Base-by-base conservation (phyloP, 2,888 invertebrate genomes). In the Boloria euphrosyne region DNA sequence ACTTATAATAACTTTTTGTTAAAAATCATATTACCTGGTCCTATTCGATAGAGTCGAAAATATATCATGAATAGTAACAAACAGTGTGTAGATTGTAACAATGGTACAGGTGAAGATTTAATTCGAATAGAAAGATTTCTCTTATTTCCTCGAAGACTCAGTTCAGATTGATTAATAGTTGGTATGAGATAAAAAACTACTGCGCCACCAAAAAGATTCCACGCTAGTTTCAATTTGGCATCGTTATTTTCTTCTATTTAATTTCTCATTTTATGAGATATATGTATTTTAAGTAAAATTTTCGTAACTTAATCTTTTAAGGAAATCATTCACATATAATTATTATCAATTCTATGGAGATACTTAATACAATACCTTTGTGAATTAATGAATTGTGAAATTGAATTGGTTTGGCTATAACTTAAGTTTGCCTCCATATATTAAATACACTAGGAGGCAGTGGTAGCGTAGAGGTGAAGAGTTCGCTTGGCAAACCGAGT, bases 71-170 rank as follows among this genome's bases (percentile, higher is more conserved):
- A 1, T 10, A 7, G 27, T 27, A 27, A 3, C 13, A 53, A 53
- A 3, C 31, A n/a, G 3, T 3, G n/a, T 13, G 17, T 18, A 13
- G 22, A 13, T n/a, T n/a, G 22, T 57, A 44, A 46, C 46, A 57
- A 46, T 27, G 44, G 22, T 27, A 57, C 7, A 55, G 10, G 22
- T 52, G 78, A 81, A 81, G 81, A 82, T 86, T 86, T 85, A 86
- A 87, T 86, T 85, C 84, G 67, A 81, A 81, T 80, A 81, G 83
- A 81, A 83, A 86, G 76, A 86, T 85, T 85, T 80, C 82, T 83
- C 82, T 83, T 84, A 81, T 86, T 86, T 79, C 76, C 77, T 53
- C 43, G 57, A 67, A 50, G 62, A 62, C 75, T 73, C 74, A 75
- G 72, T 74, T 71, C 69, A 69, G 74, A 62, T 53, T n/a, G 50